phyloP scores from a whole-genome alignment of 2,113 vertebrate species.

The Cavia aperea region DNA sequence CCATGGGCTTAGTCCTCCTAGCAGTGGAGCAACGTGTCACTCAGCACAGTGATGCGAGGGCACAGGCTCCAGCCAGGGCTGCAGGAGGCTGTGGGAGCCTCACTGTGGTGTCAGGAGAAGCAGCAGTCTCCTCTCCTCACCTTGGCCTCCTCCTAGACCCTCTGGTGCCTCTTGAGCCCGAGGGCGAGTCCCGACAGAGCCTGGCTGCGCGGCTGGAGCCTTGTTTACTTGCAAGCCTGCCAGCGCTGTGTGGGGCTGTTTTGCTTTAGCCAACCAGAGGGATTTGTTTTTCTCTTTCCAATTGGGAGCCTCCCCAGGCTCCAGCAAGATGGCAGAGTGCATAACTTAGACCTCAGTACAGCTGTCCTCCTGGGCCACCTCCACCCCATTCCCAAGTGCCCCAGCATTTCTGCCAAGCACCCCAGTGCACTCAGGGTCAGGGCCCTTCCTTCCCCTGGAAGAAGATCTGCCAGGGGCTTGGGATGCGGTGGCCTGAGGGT shows the following conservation, averaged over 20 bases:
- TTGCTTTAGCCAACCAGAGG: constrained; percentile 14
- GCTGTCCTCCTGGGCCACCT: background rate
- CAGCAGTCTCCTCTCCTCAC: accelerated
- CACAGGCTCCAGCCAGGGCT: background rate
- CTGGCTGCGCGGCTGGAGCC: background rate
- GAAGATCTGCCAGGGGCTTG: background rate
- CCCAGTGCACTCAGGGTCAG: background rate
- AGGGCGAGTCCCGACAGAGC: background rate
- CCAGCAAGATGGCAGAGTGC: background rate
- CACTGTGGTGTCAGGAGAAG: background rate
- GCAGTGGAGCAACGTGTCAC: background rate
- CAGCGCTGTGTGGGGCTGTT: constrained; percentile 19
- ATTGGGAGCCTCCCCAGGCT: background rate
- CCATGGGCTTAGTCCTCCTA: background rate
- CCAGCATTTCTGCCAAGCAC: background rate
- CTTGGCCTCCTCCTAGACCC: constrained; percentile 31
- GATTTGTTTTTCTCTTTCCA: constrained; percentile 25
- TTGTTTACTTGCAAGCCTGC: constrained; percentile 36
- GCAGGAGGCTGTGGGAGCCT: background rate
- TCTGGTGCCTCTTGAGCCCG: constrained; percentile 25
- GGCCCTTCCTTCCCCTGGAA: background rate
- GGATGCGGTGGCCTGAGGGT: background rate
- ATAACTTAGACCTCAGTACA: background rate
- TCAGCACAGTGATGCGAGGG: background rate
- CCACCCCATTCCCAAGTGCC: background rate